phyloP scores from a whole-genome alignment of 2,888 invertebrate genomes.

The Adelognathus sp. region DNA sequence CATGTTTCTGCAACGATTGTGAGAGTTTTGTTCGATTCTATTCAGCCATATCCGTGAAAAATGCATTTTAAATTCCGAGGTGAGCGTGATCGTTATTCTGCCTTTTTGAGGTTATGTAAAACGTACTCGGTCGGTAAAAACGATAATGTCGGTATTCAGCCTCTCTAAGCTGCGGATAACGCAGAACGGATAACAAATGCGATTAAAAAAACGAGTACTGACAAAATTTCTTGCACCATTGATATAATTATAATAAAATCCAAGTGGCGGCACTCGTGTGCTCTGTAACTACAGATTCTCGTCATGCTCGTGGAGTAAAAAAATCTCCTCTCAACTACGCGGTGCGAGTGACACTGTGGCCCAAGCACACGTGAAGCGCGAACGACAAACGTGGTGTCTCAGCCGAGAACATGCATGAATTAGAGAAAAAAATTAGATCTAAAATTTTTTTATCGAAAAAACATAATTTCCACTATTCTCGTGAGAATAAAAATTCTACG shows the following conservation, averaged over 20 bases:
- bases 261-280: neutral
- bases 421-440: neutral
- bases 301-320: slow-evolving; percentile 37
- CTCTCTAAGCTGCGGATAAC: too few relatives aligned
- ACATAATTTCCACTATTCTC: neutral
- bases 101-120: too few relatives aligned
- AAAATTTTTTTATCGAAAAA: neutral
- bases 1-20: too few relatives aligned
- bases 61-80: too few relatives aligned
- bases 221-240: neutral
- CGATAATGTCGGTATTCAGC: too few relatives aligned
- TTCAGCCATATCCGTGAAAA: too few relatives aligned
- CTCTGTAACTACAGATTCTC: neutral
- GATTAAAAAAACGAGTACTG: too few relatives aligned
- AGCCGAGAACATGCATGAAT: slow-evolving; percentile 39
- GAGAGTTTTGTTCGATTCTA: too few relatives aligned
- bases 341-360: slow-evolving; percentile 50
- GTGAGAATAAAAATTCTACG: neutral
- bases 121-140: too few relatives aligned
- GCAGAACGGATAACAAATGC: too few relatives aligned
- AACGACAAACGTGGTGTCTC: slow-evolving; percentile 16
- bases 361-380: slow-evolving; percentile 43
- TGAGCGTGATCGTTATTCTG: too few relatives aligned
- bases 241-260: neutral
- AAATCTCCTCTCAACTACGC: slow-evolving; percentile 13